Evolutionary conservation across 53 echinoderm and acorn worm genomes (phyloP).

Genomic region (Patiria pectinifera): DNA sequence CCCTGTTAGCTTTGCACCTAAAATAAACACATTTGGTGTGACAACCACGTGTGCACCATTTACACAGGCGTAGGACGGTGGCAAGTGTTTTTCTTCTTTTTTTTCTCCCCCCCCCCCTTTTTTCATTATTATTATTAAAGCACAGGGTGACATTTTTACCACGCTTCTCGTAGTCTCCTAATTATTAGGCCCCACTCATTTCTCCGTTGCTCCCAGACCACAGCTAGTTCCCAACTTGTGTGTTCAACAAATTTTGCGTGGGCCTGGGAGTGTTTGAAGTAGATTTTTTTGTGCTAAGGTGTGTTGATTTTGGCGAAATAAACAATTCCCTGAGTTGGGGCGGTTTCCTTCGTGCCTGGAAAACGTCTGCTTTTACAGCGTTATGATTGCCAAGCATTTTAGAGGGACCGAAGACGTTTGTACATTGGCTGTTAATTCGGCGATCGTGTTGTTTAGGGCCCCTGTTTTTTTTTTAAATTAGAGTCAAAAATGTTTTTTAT

Average conservation of each 20-base stretch:
- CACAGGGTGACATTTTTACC: conserved; percentile 54
- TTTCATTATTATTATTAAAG: conserved; percentile 55
- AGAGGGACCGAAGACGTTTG: background rate
- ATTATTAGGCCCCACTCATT: conserved; percentile 7
- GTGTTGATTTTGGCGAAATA: conserved; percentile 42
- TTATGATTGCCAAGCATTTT: background rate
- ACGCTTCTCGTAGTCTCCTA: conserved; percentile 21
- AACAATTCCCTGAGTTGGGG: conserved; percentile 34
- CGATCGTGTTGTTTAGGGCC: background rate
- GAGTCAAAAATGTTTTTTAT: no score
- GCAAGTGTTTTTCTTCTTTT: conserved; percentile 54
- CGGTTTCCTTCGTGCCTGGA: background rate
- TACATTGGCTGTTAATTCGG: background rate
- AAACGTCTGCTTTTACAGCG: background rate
- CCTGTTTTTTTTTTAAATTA: no score
- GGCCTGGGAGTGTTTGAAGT: conserved; percentile 53
- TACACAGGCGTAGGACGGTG: conserved; percentile 67
- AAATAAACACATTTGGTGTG: conserved; percentile 66
- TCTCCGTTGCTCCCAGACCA: background rate
- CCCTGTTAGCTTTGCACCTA: conserved; percentile 59
- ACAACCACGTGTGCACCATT: conserved; percentile 60
- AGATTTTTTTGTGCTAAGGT: conserved; percentile 49
- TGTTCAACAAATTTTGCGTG: conserved; percentile 59
- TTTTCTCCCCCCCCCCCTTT: no score
- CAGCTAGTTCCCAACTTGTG: conserved; percentile 20